phyloP scores from a whole-genome alignment of 2,888 invertebrate species.

The Ptychoptera albimana region DNA sequence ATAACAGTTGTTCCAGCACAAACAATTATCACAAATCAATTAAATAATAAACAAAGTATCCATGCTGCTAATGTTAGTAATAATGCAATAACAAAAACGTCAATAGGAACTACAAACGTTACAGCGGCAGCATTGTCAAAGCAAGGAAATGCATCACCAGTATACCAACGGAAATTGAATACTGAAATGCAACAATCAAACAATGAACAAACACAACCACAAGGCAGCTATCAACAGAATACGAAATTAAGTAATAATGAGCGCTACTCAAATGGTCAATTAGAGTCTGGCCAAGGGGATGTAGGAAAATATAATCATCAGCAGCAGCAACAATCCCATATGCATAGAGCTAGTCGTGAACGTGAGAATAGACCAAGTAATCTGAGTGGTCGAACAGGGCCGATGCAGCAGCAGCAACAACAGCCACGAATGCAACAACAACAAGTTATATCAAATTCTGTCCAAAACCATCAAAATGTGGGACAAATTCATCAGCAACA shows the following conservation, averaged over 20 bases:
- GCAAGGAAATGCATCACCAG: background rate
- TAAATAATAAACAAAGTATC: constrained; percentile 5
- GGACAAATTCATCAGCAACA: background rate
- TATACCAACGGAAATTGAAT: constrained; percentile 6
- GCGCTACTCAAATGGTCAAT: constrained; percentile 2
- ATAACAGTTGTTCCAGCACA: background rate
- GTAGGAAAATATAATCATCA: background rate
- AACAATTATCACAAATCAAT: constrained; percentile 2
- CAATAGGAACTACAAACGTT: background rate
- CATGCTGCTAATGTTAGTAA: background rate
- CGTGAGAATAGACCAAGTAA: constrained; percentile 1
- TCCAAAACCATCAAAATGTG: background rate
- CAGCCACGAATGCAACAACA: constrained; percentile 1
- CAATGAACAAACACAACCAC: constrained; percentile 1
- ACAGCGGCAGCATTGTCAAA: background rate
- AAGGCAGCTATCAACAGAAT: constrained; percentile 8
- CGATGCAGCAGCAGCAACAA: background rate
- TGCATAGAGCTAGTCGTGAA: constrained; percentile 5
- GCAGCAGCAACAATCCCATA: background rate
- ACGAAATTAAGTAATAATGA: constrained; percentile 7
- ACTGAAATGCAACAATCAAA: constrained; percentile 9
- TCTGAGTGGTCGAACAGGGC: background rate
- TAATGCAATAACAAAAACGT: background rate
- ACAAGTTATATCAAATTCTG: background rate
- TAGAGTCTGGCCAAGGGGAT: constrained; percentile 2